Percentiles rank a stretch among this genome's conserved stretches.
phyloP scores from a whole-genome alignment of 2,113 vertebrate genomes.

The Choloepus hoffmanni region DNA sequence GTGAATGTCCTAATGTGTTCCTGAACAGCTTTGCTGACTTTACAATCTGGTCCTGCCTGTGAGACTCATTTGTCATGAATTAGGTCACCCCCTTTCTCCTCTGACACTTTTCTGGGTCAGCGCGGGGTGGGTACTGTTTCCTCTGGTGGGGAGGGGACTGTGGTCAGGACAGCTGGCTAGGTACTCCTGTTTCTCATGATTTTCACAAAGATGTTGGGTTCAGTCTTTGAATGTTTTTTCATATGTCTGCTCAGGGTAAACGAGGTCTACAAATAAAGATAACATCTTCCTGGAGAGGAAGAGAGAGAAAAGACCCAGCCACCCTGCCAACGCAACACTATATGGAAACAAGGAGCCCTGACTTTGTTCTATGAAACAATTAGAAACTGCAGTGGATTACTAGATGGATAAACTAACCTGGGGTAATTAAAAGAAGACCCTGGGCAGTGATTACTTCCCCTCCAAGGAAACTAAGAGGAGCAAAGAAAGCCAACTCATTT shows the following conservation, averaged over 20 bases:
- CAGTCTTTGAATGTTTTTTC: background rate
- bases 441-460: background rate
- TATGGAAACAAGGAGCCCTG: background rate
- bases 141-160: background rate
- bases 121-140: background rate
- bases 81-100: background rate
- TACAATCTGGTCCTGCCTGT: background rate
- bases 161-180: background rate
- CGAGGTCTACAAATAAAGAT: background rate
- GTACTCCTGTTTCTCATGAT: background rate
- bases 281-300: background rate
- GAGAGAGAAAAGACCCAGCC: background rate
- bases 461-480: background rate
- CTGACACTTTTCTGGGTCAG: background rate
- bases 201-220: background rate
- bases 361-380: background rate
- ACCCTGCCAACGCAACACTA: background rate
- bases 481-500: background rate
- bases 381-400: background rate
- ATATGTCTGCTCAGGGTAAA: background rate
- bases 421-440: background rate
- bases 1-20: fast-evolving
- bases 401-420: background rate
- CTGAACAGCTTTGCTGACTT: background rate
- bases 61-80: background rate